Percentiles rank a stretch among this genome's conserved stretches.
Conservation (phyloP, 2,113 vertebrate species). For the Gopherus evgoodei region DNA sequence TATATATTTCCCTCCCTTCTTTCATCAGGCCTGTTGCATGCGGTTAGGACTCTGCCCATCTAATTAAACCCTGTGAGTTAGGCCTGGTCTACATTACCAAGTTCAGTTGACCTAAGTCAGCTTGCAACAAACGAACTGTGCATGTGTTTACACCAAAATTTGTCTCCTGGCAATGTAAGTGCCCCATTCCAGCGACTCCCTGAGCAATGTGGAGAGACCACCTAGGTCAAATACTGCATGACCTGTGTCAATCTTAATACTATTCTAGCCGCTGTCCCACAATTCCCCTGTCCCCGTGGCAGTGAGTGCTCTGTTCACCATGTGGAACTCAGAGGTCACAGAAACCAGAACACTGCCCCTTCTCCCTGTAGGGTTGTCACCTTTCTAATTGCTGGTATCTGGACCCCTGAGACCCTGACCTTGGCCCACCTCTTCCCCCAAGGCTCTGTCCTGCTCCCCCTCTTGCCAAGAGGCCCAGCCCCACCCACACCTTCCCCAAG, state of each 20-base stretch:
- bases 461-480: no score
- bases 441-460: no score
- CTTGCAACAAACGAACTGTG: not conserved
- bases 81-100: not conserved
- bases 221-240: not conserved
- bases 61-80: not conserved
- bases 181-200: not conserved
- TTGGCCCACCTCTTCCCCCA: no score
- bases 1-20: not conserved
- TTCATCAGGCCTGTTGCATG: not conserved
- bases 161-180: not conserved
- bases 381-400: no score
- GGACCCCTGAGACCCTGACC: no score
- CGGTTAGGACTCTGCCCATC: not conserved
- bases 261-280: not conserved
- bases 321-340: not conserved
- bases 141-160: not conserved
- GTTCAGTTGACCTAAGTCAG: not conserved
- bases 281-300: not conserved
- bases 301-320: not conserved
- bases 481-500: no score
- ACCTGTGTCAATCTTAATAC: not conserved
- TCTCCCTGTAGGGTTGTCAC: no score
- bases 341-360: not conserved
- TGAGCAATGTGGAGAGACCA: not conserved